phyloP scores from a whole-genome alignment of 2,797 vertebrate genomes.

The Coregonus sp. region DNA sequence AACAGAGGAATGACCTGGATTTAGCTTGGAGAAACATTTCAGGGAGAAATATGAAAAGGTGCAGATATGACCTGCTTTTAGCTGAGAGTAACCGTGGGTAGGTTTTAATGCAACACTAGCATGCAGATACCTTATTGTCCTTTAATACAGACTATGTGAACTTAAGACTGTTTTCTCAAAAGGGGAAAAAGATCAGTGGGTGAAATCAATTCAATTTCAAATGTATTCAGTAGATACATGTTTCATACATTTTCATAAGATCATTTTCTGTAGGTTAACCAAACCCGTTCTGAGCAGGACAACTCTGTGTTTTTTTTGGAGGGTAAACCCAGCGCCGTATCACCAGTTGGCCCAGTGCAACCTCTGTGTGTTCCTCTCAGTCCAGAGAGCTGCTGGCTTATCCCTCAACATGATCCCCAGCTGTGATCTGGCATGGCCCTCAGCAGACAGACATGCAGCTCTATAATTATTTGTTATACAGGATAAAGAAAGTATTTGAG shows the following conservation, averaged over 20 bases:
- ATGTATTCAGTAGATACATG: background rate
- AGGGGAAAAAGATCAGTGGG: background rate
- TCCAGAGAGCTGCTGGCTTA: background rate
- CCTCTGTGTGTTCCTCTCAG: conserved; percentile 6
- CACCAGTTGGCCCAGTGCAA: conserved; percentile 40
- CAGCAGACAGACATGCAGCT: conserved; percentile 51
- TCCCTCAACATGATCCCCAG: conserved; percentile 44
- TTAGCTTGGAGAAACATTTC: background rate
- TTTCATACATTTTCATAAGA: background rate
- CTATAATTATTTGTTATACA: conserved; percentile 71
- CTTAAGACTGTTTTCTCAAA: background rate
- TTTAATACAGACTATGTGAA: background rate
- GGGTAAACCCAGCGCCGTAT: conserved; percentile 30
- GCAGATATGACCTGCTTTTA: conserved; percentile 34
- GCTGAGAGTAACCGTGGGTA: background rate
- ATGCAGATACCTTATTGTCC: too few species aligned
- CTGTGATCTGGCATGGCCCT: conserved; percentile 60
- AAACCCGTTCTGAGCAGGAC: conserved; percentile 16
- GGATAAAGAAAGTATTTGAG: conserved; percentile 65
- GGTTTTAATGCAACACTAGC: background rate
- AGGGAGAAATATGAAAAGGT: background rate
- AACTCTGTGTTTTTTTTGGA: conserved; percentile 28
- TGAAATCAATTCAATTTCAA: background rate
- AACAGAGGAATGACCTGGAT: conserved; percentile 37
- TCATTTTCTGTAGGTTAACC: background rate